Conservation (phyloP, 2,888 invertebrate genomes). For the Sepiola atlantica region DNA sequence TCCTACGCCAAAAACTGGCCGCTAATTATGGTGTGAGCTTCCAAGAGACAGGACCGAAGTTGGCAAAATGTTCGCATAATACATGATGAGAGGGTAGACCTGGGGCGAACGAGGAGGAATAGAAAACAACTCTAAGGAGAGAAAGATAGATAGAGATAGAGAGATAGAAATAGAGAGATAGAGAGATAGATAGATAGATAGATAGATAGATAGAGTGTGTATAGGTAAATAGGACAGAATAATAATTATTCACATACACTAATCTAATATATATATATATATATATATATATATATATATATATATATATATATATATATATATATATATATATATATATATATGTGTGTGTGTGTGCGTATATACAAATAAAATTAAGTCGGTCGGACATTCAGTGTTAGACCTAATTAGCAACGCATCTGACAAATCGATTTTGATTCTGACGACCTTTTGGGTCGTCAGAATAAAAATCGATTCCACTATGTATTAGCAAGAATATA, state of each 20-base stretch:
- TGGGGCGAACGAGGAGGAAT: background rate
- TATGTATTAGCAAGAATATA: too few species aligned
- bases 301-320: background rate
- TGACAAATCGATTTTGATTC: too few species aligned
- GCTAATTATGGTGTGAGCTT: slow-evolving; percentile 7
- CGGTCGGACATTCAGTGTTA: too few species aligned
- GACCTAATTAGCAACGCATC: too few species aligned
- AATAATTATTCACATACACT: background rate
- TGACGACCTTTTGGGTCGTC: too few species aligned
- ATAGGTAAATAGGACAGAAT: background rate
- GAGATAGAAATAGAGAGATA: background rate
- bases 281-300: background rate
- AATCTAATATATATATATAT: background rate
- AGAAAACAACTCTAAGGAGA: background rate
- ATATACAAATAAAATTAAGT: background rate
- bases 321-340: too few species aligned
- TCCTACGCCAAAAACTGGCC: background rate
- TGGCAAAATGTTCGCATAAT: background rate
- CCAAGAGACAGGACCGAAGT: background rate
- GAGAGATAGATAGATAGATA: background rate
- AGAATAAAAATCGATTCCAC: too few species aligned
- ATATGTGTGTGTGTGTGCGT: too few species aligned
- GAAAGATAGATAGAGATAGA: background rate
- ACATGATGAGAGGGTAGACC: background rate
- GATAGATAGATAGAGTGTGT: background rate